A percentile compares a stretch with the other conserved stretches of the same genome.
Evolutionary conservation across 2,888 invertebrate species (phyloP).

Genomic region (Cantharis flavilabris): DNA sequence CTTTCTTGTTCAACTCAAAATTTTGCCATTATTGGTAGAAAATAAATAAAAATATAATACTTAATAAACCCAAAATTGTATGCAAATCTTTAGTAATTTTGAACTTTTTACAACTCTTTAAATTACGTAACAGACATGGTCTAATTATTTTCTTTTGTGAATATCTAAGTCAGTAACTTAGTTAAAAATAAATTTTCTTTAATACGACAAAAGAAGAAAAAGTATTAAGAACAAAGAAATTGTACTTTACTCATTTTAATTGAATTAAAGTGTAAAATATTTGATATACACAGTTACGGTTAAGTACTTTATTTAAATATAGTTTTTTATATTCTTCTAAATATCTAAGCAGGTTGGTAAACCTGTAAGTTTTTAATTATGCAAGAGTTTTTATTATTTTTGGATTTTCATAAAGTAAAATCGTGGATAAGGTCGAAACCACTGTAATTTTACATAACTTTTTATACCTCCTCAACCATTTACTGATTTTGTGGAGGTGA

Average conservation of each 20-base stretch:
- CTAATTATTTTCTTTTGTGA: constrained; percentile 41
- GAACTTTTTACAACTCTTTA: constrained; percentile 35
- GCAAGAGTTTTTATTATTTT: too few species aligned
- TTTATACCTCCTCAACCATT: too few species aligned
- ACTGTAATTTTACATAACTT: too few species aligned
- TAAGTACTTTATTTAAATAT: too few species aligned
- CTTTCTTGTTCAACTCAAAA: constrained; percentile 7
- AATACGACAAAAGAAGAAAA: constrained; percentile 38
- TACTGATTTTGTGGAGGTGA: too few species aligned
- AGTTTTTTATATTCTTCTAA: too few species aligned
- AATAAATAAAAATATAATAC: not conserved
- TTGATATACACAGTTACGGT: constrained; percentile 31
- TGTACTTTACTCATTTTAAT: constrained; percentile 39
- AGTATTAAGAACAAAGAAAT: constrained; percentile 37
- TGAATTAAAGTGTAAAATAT: constrained; percentile 36
- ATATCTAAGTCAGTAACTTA: constrained; percentile 37
- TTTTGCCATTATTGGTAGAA: not conserved
- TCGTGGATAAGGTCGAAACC: too few species aligned
- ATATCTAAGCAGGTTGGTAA: too few species aligned
- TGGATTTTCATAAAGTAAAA: too few species aligned
- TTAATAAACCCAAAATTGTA: not conserved
- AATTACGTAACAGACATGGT: constrained; percentile 30
- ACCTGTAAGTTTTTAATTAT: too few species aligned
- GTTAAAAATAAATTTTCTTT: constrained; percentile 39
- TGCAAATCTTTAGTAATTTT: constrained; percentile 1